phyloP scores from a whole-genome alignment of 2,113 vertebrate species.

The Lonchura striata region DNA sequence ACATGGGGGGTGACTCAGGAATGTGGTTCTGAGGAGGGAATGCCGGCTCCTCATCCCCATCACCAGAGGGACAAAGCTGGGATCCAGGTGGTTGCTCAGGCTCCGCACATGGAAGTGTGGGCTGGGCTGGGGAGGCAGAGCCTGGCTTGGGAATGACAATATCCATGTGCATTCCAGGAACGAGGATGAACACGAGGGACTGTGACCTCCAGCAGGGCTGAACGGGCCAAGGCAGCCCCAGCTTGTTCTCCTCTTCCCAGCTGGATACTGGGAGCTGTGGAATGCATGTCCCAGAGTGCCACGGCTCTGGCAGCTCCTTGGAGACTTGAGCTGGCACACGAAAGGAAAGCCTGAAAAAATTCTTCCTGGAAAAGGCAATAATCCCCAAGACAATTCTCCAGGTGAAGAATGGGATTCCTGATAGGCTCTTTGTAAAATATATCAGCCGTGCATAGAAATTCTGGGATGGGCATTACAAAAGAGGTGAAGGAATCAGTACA shows the following conservation, averaged over 20 bases:
- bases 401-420: not conserved
- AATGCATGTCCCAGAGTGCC: not conserved
- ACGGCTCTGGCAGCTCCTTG: not conserved
- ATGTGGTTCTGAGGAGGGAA: not conserved
- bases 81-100: not conserved
- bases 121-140: not conserved
- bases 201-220: not conserved
- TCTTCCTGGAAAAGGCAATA: not conserved
- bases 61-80: not conserved
- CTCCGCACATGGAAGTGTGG: not conserved
- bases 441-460: not conserved
- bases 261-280: not conserved
- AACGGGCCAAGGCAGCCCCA: not conserved
- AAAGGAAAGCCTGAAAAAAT: not conserved
- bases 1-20: not conserved
- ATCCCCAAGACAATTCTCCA: not conserved
- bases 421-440: not conserved
- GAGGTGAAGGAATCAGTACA: not conserved
- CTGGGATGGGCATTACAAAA: not conserved
- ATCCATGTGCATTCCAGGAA: conserved; percentile 17
- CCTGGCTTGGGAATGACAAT: not conserved
- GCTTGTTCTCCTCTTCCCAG: not conserved
- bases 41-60: not conserved
- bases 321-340: too few species aligned
- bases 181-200: not conserved